A percentile compares a stretch with the other conserved stretches of the same genome.
Conservation (phyloP, 1,140 invertebrate species). For the Spodoptera litura region DNA sequence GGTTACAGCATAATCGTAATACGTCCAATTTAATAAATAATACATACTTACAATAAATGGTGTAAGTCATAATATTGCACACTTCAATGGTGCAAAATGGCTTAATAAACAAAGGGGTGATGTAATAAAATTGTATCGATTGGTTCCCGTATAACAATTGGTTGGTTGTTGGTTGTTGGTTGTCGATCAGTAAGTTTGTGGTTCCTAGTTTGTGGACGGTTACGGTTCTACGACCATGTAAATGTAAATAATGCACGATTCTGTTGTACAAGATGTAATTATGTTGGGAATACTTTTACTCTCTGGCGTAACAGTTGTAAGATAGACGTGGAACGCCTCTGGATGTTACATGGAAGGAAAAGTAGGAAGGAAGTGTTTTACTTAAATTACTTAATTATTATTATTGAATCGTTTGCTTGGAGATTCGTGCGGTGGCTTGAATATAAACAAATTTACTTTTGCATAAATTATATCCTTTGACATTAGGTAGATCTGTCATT, state of each 20-base stretch:
- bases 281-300: constrained; percentile 42
- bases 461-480: not conserved
- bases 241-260: constrained; percentile 31
- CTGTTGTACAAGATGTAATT: constrained; percentile 34
- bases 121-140: constrained; percentile 54
- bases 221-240: constrained; percentile 36
- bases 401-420: not conserved
- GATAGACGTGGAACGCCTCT: constrained; percentile 16
- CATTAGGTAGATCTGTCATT: no score
- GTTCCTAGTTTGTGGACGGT: not conserved
- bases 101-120: constrained; percentile 42
- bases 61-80: constrained; percentile 21
- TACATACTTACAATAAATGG: constrained; percentile 8
- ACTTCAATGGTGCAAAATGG: constrained; percentile 14
- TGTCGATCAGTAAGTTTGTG: not conserved
- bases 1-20: constrained; percentile 29
- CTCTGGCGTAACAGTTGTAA: constrained; percentile 13
- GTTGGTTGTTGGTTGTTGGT: constrained; percentile 11
- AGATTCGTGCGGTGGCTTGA: not conserved
- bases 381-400: constrained; percentile 14
- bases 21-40: constrained; percentile 34
- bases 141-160: constrained; percentile 52
- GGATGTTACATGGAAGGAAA: constrained; percentile 7
- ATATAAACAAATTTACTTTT: not conserved
- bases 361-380: constrained; percentile 7